Conservation (phyloP, 2,888 invertebrate species). For the Eudasyphora cyanicolor region DNA sequence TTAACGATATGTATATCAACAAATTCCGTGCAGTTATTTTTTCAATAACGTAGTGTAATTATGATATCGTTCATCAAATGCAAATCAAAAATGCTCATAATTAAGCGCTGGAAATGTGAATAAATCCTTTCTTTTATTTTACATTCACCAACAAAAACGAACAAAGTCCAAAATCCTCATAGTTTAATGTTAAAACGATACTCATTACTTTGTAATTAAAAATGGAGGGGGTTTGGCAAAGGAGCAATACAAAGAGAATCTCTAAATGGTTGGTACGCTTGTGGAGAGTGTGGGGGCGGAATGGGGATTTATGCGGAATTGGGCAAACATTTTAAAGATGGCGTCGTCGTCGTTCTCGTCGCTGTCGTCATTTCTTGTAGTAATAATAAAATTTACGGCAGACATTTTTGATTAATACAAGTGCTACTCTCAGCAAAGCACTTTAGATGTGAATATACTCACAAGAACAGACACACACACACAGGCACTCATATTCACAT, state of each 20-base stretch:
- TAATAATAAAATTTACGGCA: slow-evolving; percentile 78
- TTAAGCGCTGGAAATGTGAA: too few relatives aligned
- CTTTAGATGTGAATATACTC: slow-evolving; percentile 35
- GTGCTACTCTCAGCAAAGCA: slow-evolving; percentile 57
- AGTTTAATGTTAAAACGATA: background rate
- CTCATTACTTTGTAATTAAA: slow-evolving; percentile 9
- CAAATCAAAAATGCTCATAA: too few relatives aligned
- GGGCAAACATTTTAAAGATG: slow-evolving; percentile 58
- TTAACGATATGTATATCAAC: too few relatives aligned
- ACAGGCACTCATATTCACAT: background rate
- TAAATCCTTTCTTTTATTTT: background rate
- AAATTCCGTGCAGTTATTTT: too few relatives aligned
- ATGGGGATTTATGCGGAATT: slow-evolving; percentile 9
- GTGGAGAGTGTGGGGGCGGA: background rate
- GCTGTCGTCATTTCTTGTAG: slow-evolving; percentile 68
- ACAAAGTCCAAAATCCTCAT: too few relatives aligned
- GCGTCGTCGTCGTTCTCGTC: slow-evolving; percentile 39
- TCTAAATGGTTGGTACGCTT: background rate
- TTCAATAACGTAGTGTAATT: too few relatives aligned
- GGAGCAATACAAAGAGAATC: slow-evolving; percentile 43
- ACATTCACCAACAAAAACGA: background rate
- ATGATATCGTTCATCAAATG: too few relatives aligned
- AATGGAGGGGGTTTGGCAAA: slow-evolving; percentile 49
- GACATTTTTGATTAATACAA: slow-evolving; percentile 78
- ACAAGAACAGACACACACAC: background rate